Percentiles rank a stretch among this genome's conserved stretches.
Evolutionary conservation across 2,113 vertebrate genomes (phyloP).

Genomic region (Petrocephalus microphthalmus): DNA sequence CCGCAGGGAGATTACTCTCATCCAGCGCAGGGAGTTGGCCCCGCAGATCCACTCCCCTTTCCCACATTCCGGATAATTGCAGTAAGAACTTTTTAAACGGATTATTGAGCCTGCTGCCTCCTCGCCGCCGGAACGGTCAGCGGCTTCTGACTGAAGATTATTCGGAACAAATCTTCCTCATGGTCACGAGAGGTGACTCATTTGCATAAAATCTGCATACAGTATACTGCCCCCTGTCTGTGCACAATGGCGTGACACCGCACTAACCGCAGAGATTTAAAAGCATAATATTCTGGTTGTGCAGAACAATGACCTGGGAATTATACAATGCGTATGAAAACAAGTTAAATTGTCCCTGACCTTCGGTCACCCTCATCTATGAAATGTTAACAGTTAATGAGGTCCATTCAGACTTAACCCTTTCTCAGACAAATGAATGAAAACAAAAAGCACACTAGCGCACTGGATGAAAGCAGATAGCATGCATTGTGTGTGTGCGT

Average conservation of each 20-base stretch:
- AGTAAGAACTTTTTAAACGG: slow-evolving; percentile 25
- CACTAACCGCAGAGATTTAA: neutral
- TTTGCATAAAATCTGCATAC: neutral
- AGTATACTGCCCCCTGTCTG: neutral
- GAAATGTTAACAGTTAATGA: neutral
- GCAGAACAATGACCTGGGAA: neutral
- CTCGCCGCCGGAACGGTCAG: slow-evolving; percentile 12
- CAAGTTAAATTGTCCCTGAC: neutral
- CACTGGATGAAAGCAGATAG: neutral
- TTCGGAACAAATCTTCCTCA: neutral
- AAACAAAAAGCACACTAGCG: neutral
- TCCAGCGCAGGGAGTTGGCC: slow-evolving; percentile 2
- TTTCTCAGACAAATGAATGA: neutral
- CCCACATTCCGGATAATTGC: neutral
- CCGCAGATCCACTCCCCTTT: neutral
- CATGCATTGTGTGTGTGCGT: neutral
- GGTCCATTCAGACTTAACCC: neutral
- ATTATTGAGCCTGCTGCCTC: neutral
- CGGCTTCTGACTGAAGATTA: slow-evolving; percentile 17
- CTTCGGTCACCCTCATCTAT: neutral
- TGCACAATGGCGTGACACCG: neutral
- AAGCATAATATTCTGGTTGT: neutral
- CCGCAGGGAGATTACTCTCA: slow-evolving; percentile 24
- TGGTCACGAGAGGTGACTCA: neutral
- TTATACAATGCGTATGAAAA: neutral